Evolutionary conservation across 2,888 invertebrate genomes (phyloP).

Genomic region (Drepanosiphum platanoidis): DNA sequence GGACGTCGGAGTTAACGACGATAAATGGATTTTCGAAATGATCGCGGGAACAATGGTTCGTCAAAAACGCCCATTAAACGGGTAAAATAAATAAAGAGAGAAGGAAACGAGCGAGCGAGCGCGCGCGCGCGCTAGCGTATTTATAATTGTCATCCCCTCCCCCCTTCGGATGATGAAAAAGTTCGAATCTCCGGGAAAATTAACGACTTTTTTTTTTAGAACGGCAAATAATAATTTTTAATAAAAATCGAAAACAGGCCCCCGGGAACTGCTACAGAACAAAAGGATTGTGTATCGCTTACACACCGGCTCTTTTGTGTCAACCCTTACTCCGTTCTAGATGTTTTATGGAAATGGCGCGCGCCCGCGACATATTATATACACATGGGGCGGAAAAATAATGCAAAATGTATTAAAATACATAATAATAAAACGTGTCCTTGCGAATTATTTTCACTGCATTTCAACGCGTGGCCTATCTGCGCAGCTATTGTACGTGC

Average conservation of each 20-base stretch:
- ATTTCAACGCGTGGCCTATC: constrained; percentile 52
- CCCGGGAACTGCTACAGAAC: constrained; percentile 48
- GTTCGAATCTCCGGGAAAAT: constrained; percentile 47
- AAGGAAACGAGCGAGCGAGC: not conserved
- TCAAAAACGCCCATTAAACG: constrained; percentile 59
- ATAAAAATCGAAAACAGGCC: constrained; percentile 52
- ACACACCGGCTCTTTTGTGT: constrained; percentile 46
- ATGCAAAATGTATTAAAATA: constrained; percentile 61
- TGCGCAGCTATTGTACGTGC: constrained; percentile 23
- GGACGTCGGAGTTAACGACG: constrained; percentile 46
- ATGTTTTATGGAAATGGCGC: constrained; percentile 60
- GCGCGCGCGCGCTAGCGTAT: not conserved
- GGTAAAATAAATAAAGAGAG: constrained; percentile 20
- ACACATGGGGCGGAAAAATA: constrained; percentile 50
- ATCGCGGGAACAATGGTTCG: constrained; percentile 54
- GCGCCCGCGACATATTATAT: not conserved
- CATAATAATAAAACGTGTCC: constrained; percentile 46
- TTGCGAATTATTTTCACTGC: constrained; percentile 47
- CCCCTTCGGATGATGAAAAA: not conserved
- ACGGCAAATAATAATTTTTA: constrained; percentile 50
- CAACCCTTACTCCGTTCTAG: constrained; percentile 53
- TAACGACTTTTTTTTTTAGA: constrained; percentile 49
- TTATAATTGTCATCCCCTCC: constrained; percentile 53
- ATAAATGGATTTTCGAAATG: constrained; percentile 57
- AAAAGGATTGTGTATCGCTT: constrained; percentile 62